Conservation (phyloP, 2,888 invertebrate species). For the Podotricha telesiphe region DNA sequence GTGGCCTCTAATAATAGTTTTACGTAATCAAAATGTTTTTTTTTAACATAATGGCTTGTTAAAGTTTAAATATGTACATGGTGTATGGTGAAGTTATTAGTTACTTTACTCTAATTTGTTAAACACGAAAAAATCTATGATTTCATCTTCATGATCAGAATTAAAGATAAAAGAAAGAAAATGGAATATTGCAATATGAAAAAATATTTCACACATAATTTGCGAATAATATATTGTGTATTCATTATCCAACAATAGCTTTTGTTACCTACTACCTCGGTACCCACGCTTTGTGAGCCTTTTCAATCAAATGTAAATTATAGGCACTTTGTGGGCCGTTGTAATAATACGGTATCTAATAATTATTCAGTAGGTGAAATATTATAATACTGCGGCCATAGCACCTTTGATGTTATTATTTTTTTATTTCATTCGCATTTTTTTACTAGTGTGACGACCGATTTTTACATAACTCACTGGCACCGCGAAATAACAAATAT, state of each 20-base stretch:
- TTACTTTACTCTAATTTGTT: too few relatives aligned
- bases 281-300: slow-evolving; percentile 23
- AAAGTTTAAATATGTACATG: too few relatives aligned
- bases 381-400: neutral
- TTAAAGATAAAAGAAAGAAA: neutral
- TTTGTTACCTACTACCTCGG: slow-evolving; percentile 7
- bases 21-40: too few relatives aligned
- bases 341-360: slow-evolving; percentile 12
- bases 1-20: too few relatives aligned
- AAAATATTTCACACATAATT: neutral
- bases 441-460: neutral
- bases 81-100: too few relatives aligned
- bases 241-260: slow-evolving; percentile 23
- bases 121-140: too few relatives aligned
- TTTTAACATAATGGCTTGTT: too few relatives aligned
- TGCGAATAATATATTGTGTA: slow-evolving; percentile 5
- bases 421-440: neutral
- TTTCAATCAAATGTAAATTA: slow-evolving; percentile 30
- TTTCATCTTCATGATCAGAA: too few relatives aligned
- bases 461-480: neutral
- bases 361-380: slow-evolving; percentile 10
- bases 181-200: neutral
- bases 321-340: slow-evolving; percentile 31
- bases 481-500: neutral
- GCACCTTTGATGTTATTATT: neutral